Base-by-base conservation (phyloP, 1,140 invertebrate species). In the Heliothis subflexa region DNA sequence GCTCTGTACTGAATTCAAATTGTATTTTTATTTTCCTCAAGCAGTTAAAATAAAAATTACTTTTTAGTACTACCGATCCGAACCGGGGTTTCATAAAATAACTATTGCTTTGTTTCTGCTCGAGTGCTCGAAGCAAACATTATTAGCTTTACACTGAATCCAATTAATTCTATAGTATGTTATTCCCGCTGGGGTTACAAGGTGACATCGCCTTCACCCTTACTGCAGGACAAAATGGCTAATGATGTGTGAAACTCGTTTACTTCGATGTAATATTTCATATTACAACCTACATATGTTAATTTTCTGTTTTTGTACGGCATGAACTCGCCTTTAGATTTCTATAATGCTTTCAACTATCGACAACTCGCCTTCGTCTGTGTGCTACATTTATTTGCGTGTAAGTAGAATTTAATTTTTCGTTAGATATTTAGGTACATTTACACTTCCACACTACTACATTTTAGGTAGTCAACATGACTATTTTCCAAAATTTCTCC, bases 11-110 rank as follows among this genome's bases (percentile, higher is more conserved):
- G 45, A 47, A 49, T 68, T 45, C 40, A n/a, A 68, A 49, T 47
- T 68, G 64, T 49, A 9, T 68, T 68, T 49, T 68, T 45, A 21
- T 68, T 68, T 68, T 68, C 16, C 64, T 68, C 18, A 61, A 40
- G 4, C n/a, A 40, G 50, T 52, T 55, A 21, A 11, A 18, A 12
- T 55, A 11, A 55, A 21, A 55, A 55, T 55, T 55, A 55, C 54
- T 21, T 55, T 55, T 55, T 55, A 55, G 18, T 55, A 12, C 18
- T 55, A 16, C n/a, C 52, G 16, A 16, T 21, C 16, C 54, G 12
- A 21, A 16, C 9, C 11, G 21, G 10, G 52, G 14, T 54, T 16
- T 16, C 4, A 54, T 54, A 54, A 55, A 55, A 55, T 10, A 11
- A 55, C 18, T 55, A 16, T 16, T 18, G 21, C 16, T 16, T 21